phyloP scores from a whole-genome alignment of 1,140 invertebrate species.

The Sycophaga agraensis region DNA sequence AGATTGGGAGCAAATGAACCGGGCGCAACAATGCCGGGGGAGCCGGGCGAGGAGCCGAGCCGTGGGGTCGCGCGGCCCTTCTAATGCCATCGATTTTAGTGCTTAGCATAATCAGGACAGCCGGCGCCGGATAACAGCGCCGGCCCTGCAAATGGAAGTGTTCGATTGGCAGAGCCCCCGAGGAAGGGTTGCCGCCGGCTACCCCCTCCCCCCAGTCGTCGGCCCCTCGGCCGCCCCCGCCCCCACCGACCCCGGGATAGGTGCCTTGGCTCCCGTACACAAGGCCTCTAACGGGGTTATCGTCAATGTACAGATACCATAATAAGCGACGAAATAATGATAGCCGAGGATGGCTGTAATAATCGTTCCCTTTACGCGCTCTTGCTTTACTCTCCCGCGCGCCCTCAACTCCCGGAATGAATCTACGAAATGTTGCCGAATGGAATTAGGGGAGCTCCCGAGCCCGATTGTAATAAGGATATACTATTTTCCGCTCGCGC shows the following conservation, averaged over 20 bases:
- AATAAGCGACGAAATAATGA: constrained; percentile 30
- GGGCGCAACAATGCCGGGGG: constrained; percentile 24
- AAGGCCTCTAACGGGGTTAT: constrained; percentile 23
- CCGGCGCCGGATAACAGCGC: constrained; percentile 37
- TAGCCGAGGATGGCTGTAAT: constrained; percentile 23
- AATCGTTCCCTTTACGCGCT: constrained; percentile 27
- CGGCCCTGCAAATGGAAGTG: constrained; percentile 34
- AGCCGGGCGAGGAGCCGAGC: constrained; percentile 17
- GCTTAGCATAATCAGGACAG: constrained; percentile 52
- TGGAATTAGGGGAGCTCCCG: too few species aligned
- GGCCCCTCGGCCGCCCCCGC: not conserved
- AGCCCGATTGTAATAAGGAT: too few species aligned
- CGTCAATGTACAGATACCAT: constrained; percentile 24
- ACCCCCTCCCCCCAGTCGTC: too few species aligned
- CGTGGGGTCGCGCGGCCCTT: constrained; percentile 22
- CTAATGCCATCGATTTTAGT: constrained; percentile 52
- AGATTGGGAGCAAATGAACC: constrained; percentile 39
- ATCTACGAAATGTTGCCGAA: constrained; percentile 6
- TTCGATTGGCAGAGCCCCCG: constrained; percentile 31
- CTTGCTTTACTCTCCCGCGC: too few species aligned
- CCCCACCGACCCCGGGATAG: too few species aligned
- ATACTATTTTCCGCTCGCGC: too few species aligned
- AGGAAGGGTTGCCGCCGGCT: constrained; percentile 27
- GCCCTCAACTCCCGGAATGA: constrained; percentile 1
- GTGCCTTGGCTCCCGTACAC: not conserved